Evolutionary conservation across 2,113 vertebrate species (phyloP).

Genomic region (Ranitomeya variabilis): DNA sequence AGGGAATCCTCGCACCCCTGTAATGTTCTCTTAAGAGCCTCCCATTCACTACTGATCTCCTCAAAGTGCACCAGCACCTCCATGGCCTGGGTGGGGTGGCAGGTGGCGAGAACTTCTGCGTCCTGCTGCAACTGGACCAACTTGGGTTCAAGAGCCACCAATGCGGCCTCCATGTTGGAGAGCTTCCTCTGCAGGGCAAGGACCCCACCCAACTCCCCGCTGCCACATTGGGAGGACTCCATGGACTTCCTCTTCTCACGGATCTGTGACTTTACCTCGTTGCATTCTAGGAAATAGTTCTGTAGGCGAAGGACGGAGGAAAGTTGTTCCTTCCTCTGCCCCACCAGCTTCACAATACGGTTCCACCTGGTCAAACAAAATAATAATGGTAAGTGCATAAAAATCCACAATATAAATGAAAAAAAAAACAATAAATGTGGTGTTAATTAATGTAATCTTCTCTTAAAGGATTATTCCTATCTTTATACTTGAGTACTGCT

Average conservation of each 20-base stretch:
- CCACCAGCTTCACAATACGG: constrained; percentile 91
- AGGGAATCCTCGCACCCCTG: constrained; percentile 89
- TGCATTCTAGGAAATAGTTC: constrained; percentile 91
- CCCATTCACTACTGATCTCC: constrained; percentile 88
- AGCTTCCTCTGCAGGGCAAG: constrained; percentile 85
- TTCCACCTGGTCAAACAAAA: constrained; percentile 82
- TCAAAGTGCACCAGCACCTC: constrained; percentile 86
- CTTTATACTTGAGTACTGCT: too few relatives aligned
- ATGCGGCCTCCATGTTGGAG: constrained; percentile 87
- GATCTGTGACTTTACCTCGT: constrained; percentile 86
- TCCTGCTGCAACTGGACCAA: constrained; percentile 84
- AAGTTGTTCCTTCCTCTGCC: constrained; percentile 84
- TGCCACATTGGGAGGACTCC: constrained; percentile 79
- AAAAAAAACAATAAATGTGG: too few relatives aligned
- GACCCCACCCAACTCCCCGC: constrained; percentile 81
- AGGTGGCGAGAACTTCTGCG: constrained; percentile 78
- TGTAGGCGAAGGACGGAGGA: constrained; percentile 84
- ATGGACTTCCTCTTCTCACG: constrained; percentile 87
- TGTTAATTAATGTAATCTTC: too few relatives aligned
- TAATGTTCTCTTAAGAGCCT: constrained; percentile 79
- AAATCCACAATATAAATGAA: too few relatives aligned
- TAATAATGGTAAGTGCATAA: not conserved
- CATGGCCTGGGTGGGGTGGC: constrained; percentile 75
- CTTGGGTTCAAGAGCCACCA: constrained; percentile 87
- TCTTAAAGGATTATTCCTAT: too few relatives aligned